Percentiles rank a stretch among this genome's conserved stretches.
These are phyloP conservation scores for Hypanus sabinus DNA, from an alignment of 2,113 vertebrate species.

Conservation along the genomic window DNA sequence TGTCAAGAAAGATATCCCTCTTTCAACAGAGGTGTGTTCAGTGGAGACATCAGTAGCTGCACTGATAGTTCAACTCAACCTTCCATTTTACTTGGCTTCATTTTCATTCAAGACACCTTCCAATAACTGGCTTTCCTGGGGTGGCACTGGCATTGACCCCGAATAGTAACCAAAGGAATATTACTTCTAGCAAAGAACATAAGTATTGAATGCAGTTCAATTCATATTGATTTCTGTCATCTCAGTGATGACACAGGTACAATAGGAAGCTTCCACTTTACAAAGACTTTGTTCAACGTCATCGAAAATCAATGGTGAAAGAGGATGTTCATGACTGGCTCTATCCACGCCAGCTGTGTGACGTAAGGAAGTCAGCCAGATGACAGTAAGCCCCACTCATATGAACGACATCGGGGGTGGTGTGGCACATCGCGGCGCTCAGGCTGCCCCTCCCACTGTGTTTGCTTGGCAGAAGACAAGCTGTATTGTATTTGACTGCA, in stretches of 20 bases:
- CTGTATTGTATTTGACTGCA: no score
- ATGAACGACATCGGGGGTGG: no score
- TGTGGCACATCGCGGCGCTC: no score
- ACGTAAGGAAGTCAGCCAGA: slow-evolving; percentile 3
- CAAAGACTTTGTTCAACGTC: slow-evolving; percentile 62
- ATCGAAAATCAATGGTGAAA: slow-evolving; percentile 59
- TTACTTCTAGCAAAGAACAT: slow-evolving; percentile 56
- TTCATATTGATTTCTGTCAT: slow-evolving; percentile 70
- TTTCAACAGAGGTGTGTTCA: not conserved
- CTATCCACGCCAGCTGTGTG: not conserved
- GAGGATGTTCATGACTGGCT: slow-evolving; percentile 39
- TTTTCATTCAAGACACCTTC: not conserved
- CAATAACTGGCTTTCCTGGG: not conserved
- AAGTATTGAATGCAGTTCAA: slow-evolving; percentile 68
- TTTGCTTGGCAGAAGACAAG: no score
- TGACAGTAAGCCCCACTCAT: not conserved
- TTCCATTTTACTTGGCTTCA: not conserved
- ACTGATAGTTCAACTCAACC: not conserved
- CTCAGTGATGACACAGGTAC: slow-evolving; percentile 70
- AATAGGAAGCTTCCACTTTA: slow-evolving; percentile 70
- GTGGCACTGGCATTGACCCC: slow-evolving; percentile 46
- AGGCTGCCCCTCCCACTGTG: no score
- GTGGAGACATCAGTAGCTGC: not conserved
- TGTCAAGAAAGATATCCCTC: not conserved
- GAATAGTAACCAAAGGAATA: slow-evolving; percentile 46